Conservation (phyloP, 2,888 invertebrate species). For the Caenorhabditis sinica region DNA sequence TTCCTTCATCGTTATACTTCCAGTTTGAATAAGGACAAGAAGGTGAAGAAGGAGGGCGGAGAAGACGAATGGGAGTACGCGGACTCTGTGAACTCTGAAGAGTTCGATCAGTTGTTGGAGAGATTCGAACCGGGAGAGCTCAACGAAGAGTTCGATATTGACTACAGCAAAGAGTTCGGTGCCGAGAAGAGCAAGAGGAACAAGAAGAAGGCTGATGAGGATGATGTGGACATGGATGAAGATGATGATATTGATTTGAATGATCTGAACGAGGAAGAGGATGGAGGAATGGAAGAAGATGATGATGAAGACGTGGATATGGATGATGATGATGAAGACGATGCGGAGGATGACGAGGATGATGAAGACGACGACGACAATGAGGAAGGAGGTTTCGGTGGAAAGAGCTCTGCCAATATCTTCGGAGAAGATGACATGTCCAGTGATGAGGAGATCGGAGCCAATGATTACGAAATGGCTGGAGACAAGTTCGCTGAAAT, state of each 20-base stretch:
- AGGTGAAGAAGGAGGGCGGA: conserved; percentile 64
- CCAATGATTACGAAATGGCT: conserved; percentile 68
- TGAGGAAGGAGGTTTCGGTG: conserved; percentile 67
- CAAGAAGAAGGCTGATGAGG: conserved; percentile 75
- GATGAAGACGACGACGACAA: conserved; percentile 62
- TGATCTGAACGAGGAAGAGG: conserved; percentile 61
- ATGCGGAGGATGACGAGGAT: conserved; percentile 70
- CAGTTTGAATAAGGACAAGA: conserved; percentile 67
- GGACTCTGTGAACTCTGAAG: conserved; percentile 90
- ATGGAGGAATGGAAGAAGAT: conserved; percentile 68
- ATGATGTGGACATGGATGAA: conserved; percentile 73
- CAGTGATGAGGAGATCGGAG: conserved; percentile 67
- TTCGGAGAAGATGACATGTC: conserved; percentile 69
- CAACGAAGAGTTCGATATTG: conserved; percentile 86
- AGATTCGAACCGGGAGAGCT: conserved; percentile 84
- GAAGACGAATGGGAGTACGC: conserved; percentile 87
- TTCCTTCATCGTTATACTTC: conserved; percentile 88
- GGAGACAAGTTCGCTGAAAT: conserved; percentile 73
- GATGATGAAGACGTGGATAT: conserved; percentile 65
- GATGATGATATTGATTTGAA: conserved; percentile 66
- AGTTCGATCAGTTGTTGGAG: conserved; percentile 88
- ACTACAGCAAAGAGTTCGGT: conserved; percentile 86
- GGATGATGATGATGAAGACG: conserved; percentile 63
- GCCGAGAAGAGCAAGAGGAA: conserved; percentile 78
- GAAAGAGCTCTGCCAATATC: conserved; percentile 52